Percentiles rank a stretch among this genome's conserved stretches.
phyloP scores from a whole-genome alignment of 2,797 vertebrate genomes.

The Lemur catta region DNA sequence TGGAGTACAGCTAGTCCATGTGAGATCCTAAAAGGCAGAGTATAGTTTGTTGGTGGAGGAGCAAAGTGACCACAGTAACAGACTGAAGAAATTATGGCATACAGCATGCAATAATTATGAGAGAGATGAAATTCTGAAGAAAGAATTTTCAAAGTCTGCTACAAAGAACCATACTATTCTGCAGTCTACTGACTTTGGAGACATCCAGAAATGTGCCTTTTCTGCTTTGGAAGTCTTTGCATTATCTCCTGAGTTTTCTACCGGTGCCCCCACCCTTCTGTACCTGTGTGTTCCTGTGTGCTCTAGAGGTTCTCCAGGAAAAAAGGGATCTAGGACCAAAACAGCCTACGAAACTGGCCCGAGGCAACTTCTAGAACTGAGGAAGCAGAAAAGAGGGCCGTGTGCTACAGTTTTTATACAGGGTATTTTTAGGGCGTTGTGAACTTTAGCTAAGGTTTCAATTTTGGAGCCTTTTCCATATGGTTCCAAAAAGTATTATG shows the following conservation, averaged over 20 bases:
- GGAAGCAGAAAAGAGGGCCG: background rate
- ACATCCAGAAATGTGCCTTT: background rate
- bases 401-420: background rate
- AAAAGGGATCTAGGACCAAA: background rate
- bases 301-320: background rate
- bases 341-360: background rate
- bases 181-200: background rate
- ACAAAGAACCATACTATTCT: background rate
- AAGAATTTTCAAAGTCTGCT: background rate
- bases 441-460: conserved; percentile 22
- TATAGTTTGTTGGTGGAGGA: background rate
- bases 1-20: background rate
- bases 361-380: background rate
- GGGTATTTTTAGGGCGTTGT: conserved; percentile 30
- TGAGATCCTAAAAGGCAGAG: background rate
- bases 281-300: background rate
- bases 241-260: background rate
- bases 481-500: background rate
- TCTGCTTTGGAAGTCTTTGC: background rate
- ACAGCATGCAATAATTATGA: background rate
- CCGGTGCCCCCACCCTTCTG: background rate
- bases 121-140: background rate
- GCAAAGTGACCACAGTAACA: background rate
- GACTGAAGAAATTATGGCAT: background rate
- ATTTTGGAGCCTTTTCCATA: background rate